Percentiles rank a stretch among this genome's conserved stretches.
Evolutionary conservation across 2,113 vertebrate genomes (phyloP).

Genomic region (Myrmecophaga tridactyla): DNA sequence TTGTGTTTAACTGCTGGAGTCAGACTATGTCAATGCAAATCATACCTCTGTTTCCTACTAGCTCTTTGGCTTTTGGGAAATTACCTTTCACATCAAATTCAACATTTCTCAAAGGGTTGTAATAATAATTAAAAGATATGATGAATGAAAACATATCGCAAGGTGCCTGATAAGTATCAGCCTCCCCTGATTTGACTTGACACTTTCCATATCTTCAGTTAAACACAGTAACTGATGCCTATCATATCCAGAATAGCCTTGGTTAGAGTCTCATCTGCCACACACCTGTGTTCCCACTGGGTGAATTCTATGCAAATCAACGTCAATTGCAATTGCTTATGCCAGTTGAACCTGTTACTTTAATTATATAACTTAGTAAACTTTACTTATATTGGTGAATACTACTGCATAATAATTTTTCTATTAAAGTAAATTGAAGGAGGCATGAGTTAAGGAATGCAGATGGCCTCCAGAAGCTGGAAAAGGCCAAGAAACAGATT

Average conservation of each 20-base stretch:
- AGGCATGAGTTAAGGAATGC: rapidly evolving
- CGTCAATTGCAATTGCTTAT: neutral
- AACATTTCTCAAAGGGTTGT: neutral
- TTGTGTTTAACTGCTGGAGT: neutral
- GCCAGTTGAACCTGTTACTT: neutral
- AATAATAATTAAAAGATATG: neutral
- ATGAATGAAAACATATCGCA: too few relatives aligned
- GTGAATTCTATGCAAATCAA: neutral
- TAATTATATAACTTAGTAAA: neutral
- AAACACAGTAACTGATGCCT: neutral
- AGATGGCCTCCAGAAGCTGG: neutral
- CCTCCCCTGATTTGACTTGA: neutral
- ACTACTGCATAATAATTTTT: neutral
- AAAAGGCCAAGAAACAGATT: too few relatives aligned
- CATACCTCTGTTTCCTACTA: neutral
- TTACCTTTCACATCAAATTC: neutral
- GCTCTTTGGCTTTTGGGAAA: neutral
- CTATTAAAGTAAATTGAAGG: neutral
- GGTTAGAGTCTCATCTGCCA: neutral
- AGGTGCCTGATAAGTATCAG: neutral
- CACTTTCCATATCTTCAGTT: neutral
- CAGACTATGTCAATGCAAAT: neutral
- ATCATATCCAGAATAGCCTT: neutral
- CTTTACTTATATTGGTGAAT: neutral
- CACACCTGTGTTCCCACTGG: neutral